Percentiles rank a stretch among this genome's conserved stretches.
Evolutionary conservation across 2,797 vertebrate genomes (phyloP).

Genomic region (Sciaenops ocellatus): DNA sequence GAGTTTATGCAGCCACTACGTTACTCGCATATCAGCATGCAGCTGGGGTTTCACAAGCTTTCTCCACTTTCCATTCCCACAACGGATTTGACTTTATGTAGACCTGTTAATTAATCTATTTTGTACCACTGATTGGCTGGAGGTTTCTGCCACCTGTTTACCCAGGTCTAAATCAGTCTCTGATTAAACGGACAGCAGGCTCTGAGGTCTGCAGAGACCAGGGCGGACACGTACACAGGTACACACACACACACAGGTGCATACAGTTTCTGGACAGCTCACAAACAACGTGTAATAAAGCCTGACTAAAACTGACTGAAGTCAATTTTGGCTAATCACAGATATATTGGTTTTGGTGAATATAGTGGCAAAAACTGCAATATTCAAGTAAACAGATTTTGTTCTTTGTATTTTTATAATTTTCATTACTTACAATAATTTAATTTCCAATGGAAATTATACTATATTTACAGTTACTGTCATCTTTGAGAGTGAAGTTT

Average conservation of each 20-base stretch:
- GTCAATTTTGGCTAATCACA: slow-evolving; percentile 18
- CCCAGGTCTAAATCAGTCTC: slow-evolving; percentile 75
- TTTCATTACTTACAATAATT: background rate
- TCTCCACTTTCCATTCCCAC: slow-evolving; percentile 52
- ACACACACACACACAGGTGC: slow-evolving; percentile 24
- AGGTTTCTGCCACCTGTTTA: slow-evolving; percentile 83
- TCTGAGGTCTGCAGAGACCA: slow-evolving; percentile 61
- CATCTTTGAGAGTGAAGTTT: background rate
- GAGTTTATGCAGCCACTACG: slow-evolving; percentile 31
- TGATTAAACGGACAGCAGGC: slow-evolving; percentile 79
- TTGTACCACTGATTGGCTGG: slow-evolving; percentile 81
- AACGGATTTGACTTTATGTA: slow-evolving; percentile 64
- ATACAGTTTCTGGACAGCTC: slow-evolving; percentile 15
- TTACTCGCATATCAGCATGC: slow-evolving; percentile 56
- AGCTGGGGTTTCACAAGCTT: slow-evolving; percentile 48
- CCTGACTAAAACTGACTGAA: slow-evolving; percentile 37
- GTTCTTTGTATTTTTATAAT: background rate
- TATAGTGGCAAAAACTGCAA: background rate
- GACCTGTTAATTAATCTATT: slow-evolving; percentile 78
- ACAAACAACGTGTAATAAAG: slow-evolving; percentile 44
- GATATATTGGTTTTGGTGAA: background rate
- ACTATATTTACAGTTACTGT: background rate
- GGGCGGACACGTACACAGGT: slow-evolving; percentile 14
- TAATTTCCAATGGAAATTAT: background rate
- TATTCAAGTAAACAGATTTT: background rate